A percentile compares a stretch with the other conserved stretches of the same genome.
These are phyloP conservation scores for Mya arenaria DNA, from an alignment of 1,140 invertebrate genomes.

Conservation along the genomic window DNA sequence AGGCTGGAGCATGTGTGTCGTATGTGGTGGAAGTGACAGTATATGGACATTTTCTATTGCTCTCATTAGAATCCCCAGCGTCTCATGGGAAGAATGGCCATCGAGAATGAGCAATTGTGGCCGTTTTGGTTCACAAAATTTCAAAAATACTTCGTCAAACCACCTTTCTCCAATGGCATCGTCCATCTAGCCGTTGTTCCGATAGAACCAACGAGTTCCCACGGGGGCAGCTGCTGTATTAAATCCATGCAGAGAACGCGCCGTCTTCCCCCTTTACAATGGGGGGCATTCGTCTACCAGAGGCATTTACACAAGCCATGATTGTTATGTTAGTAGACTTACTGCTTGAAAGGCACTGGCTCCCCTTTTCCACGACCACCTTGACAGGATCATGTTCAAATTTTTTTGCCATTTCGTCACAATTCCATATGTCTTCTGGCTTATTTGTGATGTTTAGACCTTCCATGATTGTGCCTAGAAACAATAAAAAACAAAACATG, in stretches of 20 bases:
- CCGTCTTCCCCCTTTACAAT: constrained; percentile 60
- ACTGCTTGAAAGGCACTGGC: constrained; percentile 13
- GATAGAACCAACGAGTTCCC: constrained; percentile 53
- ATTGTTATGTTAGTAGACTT: constrained; percentile 55
- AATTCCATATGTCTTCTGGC: constrained; percentile 47
- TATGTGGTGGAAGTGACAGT: constrained; percentile 51
- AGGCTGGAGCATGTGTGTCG: constrained; percentile 49
- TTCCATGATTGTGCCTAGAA: constrained; percentile 12
- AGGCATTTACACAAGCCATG: constrained; percentile 58
- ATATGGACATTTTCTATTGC: constrained; percentile 53
- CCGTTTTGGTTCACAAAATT: constrained; percentile 50
- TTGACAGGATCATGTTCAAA: constrained; percentile 32
- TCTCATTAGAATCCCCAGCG: constrained; percentile 47
- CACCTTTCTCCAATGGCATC: constrained; percentile 59
- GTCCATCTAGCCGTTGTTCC: constrained; percentile 60
- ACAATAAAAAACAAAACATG: too few relatives aligned
- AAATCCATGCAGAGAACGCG: constrained; percentile 42
- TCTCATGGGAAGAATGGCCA: constrained; percentile 58
- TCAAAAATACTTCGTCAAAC: constrained; percentile 60
- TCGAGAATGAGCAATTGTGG: constrained; percentile 63
- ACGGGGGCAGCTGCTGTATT: constrained; percentile 40
- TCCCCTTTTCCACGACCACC: constrained; percentile 44
- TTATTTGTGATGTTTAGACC: background rate
- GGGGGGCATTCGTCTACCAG: constrained; percentile 37
- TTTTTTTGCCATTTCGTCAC: constrained; percentile 35